Percentiles rank a stretch among this genome's conserved stretches.
phyloP scores from a whole-genome alignment of 2,888 invertebrate genomes.

The Drosophila sordidapex region DNA sequence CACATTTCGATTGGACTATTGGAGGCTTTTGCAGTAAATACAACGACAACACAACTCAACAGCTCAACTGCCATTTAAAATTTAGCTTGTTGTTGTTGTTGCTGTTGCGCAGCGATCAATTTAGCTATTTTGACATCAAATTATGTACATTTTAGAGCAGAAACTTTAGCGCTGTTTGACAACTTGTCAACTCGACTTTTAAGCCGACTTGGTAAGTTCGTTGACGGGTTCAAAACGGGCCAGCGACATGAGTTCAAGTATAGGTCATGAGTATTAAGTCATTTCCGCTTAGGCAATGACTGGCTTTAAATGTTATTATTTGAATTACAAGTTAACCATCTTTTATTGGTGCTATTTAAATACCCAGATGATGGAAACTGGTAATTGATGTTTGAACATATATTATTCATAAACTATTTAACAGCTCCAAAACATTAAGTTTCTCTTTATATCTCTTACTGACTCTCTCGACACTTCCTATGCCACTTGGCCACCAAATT shows the following conservation, averaged over 20 bases:
- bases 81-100: constrained; percentile 24
- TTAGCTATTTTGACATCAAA: constrained; percentile 63
- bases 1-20: constrained; percentile 3
- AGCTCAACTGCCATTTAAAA: constrained; percentile 22
- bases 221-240: constrained; percentile 21
- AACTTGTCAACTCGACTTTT: constrained; percentile 48
- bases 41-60: constrained; percentile 17
- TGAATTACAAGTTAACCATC: background rate
- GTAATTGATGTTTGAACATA: background rate
- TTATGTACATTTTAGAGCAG: constrained; percentile 67
- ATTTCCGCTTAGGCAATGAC: background rate
- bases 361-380: background rate
- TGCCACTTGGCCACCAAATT: constrained; percentile 38
- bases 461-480: background rate
- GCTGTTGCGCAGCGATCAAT: constrained; percentile 34
- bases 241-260: constrained; percentile 20
- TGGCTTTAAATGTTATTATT: background rate
- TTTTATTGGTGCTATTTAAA: background rate
- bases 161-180: constrained; percentile 53
- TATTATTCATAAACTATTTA: background rate
- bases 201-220: constrained; percentile 22
- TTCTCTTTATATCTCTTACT: background rate
- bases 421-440: background rate
- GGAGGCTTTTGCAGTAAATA: constrained; percentile 10
- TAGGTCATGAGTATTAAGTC: constrained; percentile 20